Conservation (phyloP, 2,797 vertebrate species). For the Phoxinus dragarum region DNA sequence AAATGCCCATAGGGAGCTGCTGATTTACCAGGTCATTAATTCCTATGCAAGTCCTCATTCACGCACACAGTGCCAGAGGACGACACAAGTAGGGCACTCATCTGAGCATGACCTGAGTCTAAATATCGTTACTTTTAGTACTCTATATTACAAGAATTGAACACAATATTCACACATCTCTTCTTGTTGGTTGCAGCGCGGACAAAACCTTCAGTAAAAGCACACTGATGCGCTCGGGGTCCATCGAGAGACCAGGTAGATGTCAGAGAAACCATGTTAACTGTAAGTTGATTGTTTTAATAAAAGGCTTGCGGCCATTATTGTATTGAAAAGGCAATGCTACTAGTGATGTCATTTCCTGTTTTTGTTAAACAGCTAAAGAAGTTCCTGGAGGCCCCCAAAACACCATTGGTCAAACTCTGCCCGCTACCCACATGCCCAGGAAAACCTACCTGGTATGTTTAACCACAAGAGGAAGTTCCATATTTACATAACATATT, state of each 20-base stretch:
- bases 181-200: constrained; percentile 73
- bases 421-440: constrained; percentile 88
- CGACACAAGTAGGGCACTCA: constrained; percentile 34
- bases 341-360: constrained; percentile 70
- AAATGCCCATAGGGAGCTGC: constrained; percentile 44
- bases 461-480: constrained; percentile 47
- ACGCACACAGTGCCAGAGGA: constrained; percentile 37
- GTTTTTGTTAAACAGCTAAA: constrained; percentile 77
- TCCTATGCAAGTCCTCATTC: constrained; percentile 39
- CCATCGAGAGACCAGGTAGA: constrained; percentile 84
- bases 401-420: constrained; percentile 80
- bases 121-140: background rate
- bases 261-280: constrained; percentile 57
- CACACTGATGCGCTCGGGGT: constrained; percentile 79
- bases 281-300: constrained; percentile 21
- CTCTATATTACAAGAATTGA: background rate
- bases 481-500: background rate
- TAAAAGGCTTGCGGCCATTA: background rate
- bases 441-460: constrained; percentile 91
- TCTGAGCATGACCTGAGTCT: constrained; percentile 9
- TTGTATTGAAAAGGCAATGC: constrained; percentile 57
- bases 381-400: constrained; percentile 79
- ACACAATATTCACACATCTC: background rate
- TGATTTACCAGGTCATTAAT: constrained; percentile 45
- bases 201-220: constrained; percentile 87